These are phyloP conservation scores for Phaethon lepturus DNA, from an alignment of 2,113 vertebrate species.

Conservation along the genomic window DNA sequence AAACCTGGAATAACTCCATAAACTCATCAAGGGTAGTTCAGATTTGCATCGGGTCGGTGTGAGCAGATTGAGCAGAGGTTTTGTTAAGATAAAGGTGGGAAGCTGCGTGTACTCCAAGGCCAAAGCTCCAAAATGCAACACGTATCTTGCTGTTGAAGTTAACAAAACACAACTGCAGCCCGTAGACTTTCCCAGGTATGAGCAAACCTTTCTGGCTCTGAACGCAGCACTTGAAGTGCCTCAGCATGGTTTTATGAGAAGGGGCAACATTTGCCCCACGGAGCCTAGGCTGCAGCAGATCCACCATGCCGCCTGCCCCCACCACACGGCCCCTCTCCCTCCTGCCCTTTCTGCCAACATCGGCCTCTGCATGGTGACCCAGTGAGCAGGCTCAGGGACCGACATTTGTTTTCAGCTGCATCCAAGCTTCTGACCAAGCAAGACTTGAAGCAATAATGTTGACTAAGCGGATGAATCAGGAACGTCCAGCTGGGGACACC, in stretches of 20 bases:
- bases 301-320: too few species aligned
- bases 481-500: background rate
- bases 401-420: background rate
- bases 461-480: background rate
- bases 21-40: background rate
- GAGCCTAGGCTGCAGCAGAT: accelerated
- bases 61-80: background rate
- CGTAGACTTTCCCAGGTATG: background rate
- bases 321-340: accelerated
- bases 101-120: background rate
- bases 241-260: background rate
- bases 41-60: background rate
- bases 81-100: background rate
- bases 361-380: accelerated
- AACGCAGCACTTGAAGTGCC: accelerated
- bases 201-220: background rate
- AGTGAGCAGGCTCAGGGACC: accelerated
- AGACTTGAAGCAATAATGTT: background rate
- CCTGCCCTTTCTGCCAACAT: background rate
- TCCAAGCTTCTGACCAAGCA: background rate
- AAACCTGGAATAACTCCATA: background rate
- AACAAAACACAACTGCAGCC: background rate
- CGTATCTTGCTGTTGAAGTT: background rate
- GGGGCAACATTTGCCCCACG: accelerated
- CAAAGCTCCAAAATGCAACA: background rate